A percentile compares a stretch with the other conserved stretches of the same genome.
Conservation (phyloP, 2,797 vertebrate species). For the Peromyscus aztecus region DNA sequence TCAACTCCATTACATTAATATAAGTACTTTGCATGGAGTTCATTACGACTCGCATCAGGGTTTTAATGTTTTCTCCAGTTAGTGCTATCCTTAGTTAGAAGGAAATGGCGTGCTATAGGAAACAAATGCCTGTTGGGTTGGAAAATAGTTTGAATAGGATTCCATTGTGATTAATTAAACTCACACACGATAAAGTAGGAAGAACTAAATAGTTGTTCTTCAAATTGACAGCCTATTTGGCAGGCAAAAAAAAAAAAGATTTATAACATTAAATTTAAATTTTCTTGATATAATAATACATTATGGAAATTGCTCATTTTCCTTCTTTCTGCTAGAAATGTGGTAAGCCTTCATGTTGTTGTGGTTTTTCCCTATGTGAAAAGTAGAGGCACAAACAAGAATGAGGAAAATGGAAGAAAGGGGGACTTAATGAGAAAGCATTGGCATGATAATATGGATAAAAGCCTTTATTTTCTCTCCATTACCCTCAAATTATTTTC, state of each 20-base stretch:
- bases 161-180: constrained; percentile 86
- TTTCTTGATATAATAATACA: constrained; percentile 76
- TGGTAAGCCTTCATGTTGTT: neutral
- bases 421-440: constrained; percentile 70
- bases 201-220: constrained; percentile 81
- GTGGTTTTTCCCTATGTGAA: neutral
- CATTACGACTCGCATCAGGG: constrained; percentile 80
- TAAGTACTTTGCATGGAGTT: constrained; percentile 81
- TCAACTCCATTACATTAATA: constrained; percentile 84
- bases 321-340: constrained; percentile 45
- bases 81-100: constrained; percentile 81
- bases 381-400: constrained; percentile 68
- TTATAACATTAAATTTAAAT: constrained; percentile 76
- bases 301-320: constrained; percentile 72
- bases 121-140: constrained; percentile 80
- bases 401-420: constrained; percentile 61
- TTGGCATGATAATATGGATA: constrained; percentile 67
- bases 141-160: constrained; percentile 82
- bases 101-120: constrained; percentile 75
- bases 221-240: constrained; percentile 77
- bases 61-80: constrained; percentile 84
- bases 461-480: constrained; percentile 81
- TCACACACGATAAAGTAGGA: constrained; percentile 77
- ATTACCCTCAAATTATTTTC: constrained; percentile 82
- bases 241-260: constrained; percentile 75